phyloP scores from a whole-genome alignment of 2,888 invertebrate species.

The Apamea monoglypha region DNA sequence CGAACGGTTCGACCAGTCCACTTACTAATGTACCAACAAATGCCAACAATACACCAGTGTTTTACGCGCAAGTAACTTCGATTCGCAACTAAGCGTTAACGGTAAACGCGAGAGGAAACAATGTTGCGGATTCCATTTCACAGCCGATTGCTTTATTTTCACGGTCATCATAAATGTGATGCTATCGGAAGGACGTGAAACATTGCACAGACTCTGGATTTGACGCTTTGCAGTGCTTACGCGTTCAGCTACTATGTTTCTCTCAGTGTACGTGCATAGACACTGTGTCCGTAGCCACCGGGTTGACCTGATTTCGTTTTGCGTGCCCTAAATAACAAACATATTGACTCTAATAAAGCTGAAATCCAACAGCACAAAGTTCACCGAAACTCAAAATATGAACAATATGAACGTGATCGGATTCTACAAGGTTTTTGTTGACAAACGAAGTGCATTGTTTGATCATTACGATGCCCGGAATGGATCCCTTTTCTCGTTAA shows the following conservation, averaged over 20 bases:
- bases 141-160: constrained; percentile 51
- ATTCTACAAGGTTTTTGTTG: constrained; percentile 32
- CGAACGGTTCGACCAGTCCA: constrained; percentile 8
- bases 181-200: constrained; percentile 13
- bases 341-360: constrained; percentile 25
- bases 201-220: constrained; percentile 8
- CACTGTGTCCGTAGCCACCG: constrained; percentile 18
- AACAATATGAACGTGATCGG: constrained; percentile 49
- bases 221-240: constrained; percentile 14
- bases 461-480: constrained; percentile 14
- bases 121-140: constrained; percentile 56
- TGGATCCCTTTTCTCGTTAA: constrained; percentile 31
- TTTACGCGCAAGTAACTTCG: constrained; percentile 45
- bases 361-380: constrained; percentile 25
- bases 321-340: constrained; percentile 58
- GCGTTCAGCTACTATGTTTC: constrained; percentile 20
- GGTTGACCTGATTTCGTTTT: constrained; percentile 56
- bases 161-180: constrained; percentile 34
- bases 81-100: constrained; percentile 48
- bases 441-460: constrained; percentile 33
- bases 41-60: constrained; percentile 33
- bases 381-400: constrained; percentile 47
- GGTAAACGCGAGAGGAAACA: constrained; percentile 37
- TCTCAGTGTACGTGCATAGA: constrained; percentile 23
- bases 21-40: constrained; percentile 40